Evolutionary conservation across 2,888 invertebrate genomes (phyloP).

Genomic region (Petrolisthes cinctipes): DNA sequence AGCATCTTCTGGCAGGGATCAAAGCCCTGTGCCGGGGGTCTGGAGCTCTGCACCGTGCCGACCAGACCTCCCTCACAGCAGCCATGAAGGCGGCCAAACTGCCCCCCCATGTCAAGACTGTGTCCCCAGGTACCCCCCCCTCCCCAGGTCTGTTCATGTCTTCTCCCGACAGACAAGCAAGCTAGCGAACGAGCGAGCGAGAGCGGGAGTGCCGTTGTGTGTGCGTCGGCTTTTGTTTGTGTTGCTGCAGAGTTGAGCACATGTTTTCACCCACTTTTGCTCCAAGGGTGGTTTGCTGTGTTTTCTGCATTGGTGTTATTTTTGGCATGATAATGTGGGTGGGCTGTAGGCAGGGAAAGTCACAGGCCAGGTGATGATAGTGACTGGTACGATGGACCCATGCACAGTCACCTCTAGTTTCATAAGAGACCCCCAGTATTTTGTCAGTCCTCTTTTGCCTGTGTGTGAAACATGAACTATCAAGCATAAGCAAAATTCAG

Average conservation of each 20-base stretch:
- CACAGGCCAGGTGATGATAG: too few species aligned
- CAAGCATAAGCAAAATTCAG: too few species aligned
- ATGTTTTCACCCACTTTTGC: neutral
- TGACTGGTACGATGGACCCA: too few species aligned
- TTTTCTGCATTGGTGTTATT: neutral
- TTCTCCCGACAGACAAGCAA: neutral
- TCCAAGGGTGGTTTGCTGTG: neutral
- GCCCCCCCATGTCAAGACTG: constrained; percentile 73
- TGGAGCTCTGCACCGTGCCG: constrained; percentile 80
- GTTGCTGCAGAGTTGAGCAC: neutral
- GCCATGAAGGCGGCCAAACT: constrained; percentile 81
- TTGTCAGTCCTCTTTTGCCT: too few species aligned
- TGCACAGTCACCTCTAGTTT: too few species aligned
- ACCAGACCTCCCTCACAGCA: constrained; percentile 82
- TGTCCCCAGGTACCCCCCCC: constrained; percentile 70
- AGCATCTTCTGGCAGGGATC: constrained; percentile 78
- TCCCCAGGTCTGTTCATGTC: constrained; percentile 52
- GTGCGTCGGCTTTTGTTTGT: neutral
- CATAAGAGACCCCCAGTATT: too few species aligned
- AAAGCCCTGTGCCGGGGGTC: constrained; percentile 80
- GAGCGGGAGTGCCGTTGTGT: neutral
- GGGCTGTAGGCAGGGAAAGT: too few species aligned
- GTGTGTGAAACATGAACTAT: too few species aligned
- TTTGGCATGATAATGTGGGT: too few species aligned
- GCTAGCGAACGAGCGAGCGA: neutral